Evolutionary conservation across 2,888 invertebrate genomes (phyloP).

Genomic region (Campopleginae sp.): DNA sequence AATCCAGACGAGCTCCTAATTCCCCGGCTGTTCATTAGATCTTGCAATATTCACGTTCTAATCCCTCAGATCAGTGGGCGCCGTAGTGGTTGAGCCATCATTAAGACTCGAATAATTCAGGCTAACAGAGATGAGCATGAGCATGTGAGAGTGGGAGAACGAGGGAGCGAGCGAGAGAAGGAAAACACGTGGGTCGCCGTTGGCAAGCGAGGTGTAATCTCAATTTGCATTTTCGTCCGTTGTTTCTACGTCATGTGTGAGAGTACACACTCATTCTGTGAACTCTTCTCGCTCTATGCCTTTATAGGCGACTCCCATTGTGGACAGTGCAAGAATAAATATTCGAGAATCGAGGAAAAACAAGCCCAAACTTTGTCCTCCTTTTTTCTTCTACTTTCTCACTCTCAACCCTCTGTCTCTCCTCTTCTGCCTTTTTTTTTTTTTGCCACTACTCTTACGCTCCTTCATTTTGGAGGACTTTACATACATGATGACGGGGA

Average conservation of each 20-base stretch:
- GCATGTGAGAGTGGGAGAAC: constrained; percentile 46
- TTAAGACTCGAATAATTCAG: constrained; percentile 85
- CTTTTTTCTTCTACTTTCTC: constrained; percentile 14
- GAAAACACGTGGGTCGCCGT: constrained; percentile 53
- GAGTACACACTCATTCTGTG: constrained; percentile 48
- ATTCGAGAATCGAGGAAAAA: constrained; percentile 65
- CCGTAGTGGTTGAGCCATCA: constrained; percentile 82
- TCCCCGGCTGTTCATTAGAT: constrained; percentile 82
- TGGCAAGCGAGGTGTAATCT: constrained; percentile 81
- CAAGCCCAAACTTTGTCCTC: constrained; percentile 25
- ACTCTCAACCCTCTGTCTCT: not conserved
- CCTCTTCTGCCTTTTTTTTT: not conserved
- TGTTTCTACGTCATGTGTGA: constrained; percentile 62
- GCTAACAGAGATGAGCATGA: constrained; percentile 78
- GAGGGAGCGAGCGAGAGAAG: constrained; percentile 37
- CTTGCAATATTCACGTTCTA: constrained; percentile 83
- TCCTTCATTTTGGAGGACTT: constrained; percentile 35
- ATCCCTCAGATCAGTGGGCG: constrained; percentile 83
- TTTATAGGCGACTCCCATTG: constrained; percentile 19
- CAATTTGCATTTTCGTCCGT: constrained; percentile 83
- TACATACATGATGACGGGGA: constrained; percentile 21
- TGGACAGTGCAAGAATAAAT: constrained; percentile 78
- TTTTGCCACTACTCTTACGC: not conserved
- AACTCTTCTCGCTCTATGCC: not conserved
- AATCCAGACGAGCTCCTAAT: constrained; percentile 78